Percentiles rank a stretch among this genome's conserved stretches.
Evolutionary conservation across 2,797 vertebrate species (phyloP).

Genomic region (Clarias pachynema): DNA sequence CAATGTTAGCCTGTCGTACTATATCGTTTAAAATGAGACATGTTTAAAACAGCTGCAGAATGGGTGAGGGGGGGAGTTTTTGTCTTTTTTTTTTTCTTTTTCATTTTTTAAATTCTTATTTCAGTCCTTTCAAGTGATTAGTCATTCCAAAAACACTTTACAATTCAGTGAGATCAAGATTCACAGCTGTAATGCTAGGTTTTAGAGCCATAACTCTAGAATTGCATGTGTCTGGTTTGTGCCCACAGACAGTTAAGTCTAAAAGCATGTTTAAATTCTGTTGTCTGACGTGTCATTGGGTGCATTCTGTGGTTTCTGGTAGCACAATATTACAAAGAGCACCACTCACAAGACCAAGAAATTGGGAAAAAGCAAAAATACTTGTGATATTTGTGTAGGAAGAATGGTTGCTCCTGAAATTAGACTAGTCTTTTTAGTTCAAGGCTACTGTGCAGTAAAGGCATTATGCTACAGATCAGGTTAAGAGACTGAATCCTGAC

Average conservation of each 20-base stretch:
- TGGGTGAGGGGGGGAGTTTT: not conserved
- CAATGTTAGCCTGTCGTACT: not conserved
- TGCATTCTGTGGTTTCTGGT: slow-evolving; percentile 7
- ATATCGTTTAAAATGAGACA: not conserved
- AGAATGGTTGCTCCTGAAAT: not conserved
- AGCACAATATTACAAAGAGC: slow-evolving; percentile 5
- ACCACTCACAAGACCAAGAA: not conserved
- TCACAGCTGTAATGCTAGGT: not conserved
- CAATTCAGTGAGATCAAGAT: not conserved
- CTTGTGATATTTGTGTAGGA: not conserved
- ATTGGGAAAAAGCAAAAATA: slow-evolving; percentile 8
- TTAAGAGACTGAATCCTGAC: not conserved
- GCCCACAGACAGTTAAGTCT: slow-evolving; percentile 16
- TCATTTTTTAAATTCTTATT: not conserved
- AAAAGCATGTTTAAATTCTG: slow-evolving; percentile 7
- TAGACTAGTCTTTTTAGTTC: not conserved
- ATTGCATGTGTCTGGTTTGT: not conserved
- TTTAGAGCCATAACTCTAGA: not conserved
- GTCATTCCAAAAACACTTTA: not conserved
- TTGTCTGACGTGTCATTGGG: slow-evolving; percentile 4
- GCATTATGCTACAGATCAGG: not conserved
- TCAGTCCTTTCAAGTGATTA: not conserved
- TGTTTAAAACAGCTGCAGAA: not conserved
- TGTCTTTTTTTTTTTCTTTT: not conserved
- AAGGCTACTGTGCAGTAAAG: too few species aligned